Conservation (phyloP, 1,140 invertebrate genomes). For the Orussus abietinus region DNA sequence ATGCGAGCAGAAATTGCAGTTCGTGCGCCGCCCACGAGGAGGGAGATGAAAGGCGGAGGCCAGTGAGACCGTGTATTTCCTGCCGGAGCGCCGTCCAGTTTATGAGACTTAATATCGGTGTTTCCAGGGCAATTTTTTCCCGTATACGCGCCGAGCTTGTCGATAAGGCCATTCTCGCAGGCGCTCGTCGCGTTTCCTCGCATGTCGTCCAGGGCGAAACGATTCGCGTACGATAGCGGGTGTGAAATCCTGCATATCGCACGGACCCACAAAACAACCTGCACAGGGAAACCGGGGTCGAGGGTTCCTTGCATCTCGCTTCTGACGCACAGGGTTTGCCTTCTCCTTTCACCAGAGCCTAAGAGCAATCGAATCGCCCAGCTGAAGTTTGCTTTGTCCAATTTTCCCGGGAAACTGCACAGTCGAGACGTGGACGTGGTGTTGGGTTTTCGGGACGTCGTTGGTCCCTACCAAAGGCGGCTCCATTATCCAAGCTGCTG, state of each 20-base stretch:
- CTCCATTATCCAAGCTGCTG: too few species aligned
- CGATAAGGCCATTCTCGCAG: slow-evolving; percentile 38
- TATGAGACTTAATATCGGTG: slow-evolving; percentile 49
- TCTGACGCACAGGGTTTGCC: too few species aligned
- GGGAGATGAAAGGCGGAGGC: slow-evolving; percentile 28
- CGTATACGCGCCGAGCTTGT: slow-evolving; percentile 32
- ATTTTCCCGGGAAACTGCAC: too few species aligned
- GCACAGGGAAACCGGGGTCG: too few species aligned
- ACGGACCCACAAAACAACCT: background rate
- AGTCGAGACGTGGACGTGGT: too few species aligned
- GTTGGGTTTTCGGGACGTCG: too few species aligned
- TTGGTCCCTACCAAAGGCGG: too few species aligned
- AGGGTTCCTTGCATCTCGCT: too few species aligned
- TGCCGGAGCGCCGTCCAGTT: slow-evolving; percentile 37
- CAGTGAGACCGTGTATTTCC: slow-evolving; percentile 39
- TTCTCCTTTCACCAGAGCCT: too few species aligned
- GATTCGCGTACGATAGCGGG: slow-evolving; percentile 30
- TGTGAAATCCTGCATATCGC: slow-evolving; percentile 29
- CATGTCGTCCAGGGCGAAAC: slow-evolving; percentile 27
- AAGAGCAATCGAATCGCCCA: too few species aligned
- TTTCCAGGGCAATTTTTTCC: slow-evolving; percentile 38
- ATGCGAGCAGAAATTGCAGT: slow-evolving; percentile 38
- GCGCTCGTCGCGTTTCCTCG: slow-evolving; percentile 29
- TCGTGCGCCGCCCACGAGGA: slow-evolving; percentile 34
- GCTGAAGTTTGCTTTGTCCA: too few species aligned